A percentile compares a stretch with the other conserved stretches of the same genome.
Evolutionary conservation across 1,140 invertebrate species (phyloP).

Genomic region (Heliconius hermathena): DNA sequence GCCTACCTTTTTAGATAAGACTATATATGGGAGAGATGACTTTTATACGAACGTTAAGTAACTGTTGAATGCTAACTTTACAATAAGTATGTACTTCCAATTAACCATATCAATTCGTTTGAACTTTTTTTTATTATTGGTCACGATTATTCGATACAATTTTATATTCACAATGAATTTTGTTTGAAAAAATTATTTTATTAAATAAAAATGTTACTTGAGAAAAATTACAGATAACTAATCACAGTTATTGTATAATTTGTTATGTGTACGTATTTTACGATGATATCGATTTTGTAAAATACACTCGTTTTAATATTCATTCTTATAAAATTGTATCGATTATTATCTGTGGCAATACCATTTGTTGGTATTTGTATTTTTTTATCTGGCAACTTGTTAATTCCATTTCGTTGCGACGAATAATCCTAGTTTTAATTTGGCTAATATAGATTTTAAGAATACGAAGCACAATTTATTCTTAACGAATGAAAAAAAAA

Average conservation of each 20-base stretch:
- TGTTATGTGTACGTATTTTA: neutral
- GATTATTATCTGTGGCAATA: conserved; percentile 34
- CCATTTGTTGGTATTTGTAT: conserved; percentile 33
- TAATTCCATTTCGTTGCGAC: conserved; percentile 53
- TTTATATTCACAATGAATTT: neutral
- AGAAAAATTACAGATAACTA: neutral
- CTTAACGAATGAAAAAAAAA: conserved; percentile 64
- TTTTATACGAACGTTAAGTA: conserved; percentile 81
- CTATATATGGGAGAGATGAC: conserved; percentile 78
- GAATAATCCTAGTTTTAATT: conserved; percentile 68
- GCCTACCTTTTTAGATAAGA: conserved; percentile 80
- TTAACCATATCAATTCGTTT: conserved; percentile 73
- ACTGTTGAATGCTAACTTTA: conserved; percentile 78
- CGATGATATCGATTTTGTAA: neutral
- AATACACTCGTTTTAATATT: neutral
- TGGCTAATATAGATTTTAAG: conserved; percentile 78
- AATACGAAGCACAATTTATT: conserved; percentile 74
- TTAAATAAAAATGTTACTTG: neutral
- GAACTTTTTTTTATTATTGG: conserved; percentile 10
- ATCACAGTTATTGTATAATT: neutral
- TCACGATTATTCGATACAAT: neutral
- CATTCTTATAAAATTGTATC: conserved; percentile 21
- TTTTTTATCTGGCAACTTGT: conserved; percentile 62
- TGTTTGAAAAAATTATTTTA: neutral
- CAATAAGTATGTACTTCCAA: conserved; percentile 72